Conservation (phyloP, 1,140 invertebrate species). For the Cotesia chilonis region DNA sequence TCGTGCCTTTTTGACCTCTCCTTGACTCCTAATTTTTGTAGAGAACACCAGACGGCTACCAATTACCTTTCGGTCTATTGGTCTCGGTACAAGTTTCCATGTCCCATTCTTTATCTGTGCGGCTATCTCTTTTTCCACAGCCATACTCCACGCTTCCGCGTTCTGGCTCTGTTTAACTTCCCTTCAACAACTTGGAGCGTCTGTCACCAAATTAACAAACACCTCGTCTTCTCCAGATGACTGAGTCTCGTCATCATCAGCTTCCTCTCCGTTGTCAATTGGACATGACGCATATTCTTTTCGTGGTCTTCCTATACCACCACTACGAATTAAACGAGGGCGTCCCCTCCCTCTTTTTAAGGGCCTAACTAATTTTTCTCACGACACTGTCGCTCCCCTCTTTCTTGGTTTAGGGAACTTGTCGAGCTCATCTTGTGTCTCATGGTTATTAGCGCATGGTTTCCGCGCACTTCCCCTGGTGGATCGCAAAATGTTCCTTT, state of each 20-base stretch:
- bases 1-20: slow-evolving; percentile 45
- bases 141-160: slow-evolving; percentile 44
- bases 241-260: neutral
- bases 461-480: neutral
- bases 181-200: too few species aligned
- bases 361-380: neutral
- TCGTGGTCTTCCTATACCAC: slow-evolving; percentile 2
- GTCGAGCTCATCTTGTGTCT: neutral
- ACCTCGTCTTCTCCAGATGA: neutral
- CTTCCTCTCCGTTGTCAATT: neutral
- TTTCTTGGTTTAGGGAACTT: neutral
- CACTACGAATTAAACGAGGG: neutral
- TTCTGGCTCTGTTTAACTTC: neutral
- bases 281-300: neutral
- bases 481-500: neutral
- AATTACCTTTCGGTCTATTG: slow-evolving; percentile 47
- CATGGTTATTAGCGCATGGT: neutral
- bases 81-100: slow-evolving; percentile 50
- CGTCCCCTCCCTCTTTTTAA: neutral
- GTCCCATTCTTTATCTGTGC: slow-evolving; percentile 52
- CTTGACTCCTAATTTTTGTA: neutral
- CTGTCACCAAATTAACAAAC: too few species aligned
- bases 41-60: slow-evolving; percentile 20
- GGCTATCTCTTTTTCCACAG: slow-evolving; percentile 52
- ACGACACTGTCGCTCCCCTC: neutral